These are phyloP conservation scores for Andinoacara biseriatus DNA, from an alignment of 2,113 vertebrate species.

Conservation along the genomic window DNA sequence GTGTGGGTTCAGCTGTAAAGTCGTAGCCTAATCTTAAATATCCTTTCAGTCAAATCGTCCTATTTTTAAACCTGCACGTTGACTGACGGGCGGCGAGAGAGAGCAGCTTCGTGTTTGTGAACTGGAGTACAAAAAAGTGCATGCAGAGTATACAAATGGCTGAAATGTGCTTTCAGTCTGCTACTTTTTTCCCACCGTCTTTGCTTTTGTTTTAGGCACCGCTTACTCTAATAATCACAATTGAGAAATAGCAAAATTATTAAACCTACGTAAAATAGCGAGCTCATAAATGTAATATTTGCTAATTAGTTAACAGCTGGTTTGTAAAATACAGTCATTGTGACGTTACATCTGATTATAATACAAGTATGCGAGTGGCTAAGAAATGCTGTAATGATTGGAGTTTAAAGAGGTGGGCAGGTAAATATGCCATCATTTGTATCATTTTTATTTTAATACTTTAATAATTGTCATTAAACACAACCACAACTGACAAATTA, in stretches of 20 bases:
- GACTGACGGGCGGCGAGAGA: not conserved
- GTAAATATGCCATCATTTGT: no score
- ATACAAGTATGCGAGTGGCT: no score
- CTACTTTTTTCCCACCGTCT: not conserved
- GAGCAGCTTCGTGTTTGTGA: not conserved
- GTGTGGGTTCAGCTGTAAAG: conserved; percentile 23
- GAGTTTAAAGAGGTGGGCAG: no score
- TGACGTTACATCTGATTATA: no score
- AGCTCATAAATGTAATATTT: no score
- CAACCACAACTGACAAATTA: no score
- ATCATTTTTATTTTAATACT: no score
- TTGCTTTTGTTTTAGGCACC: not conserved
- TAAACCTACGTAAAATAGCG: not conserved
- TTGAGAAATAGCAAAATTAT: not conserved
- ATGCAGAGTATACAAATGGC: not conserved
- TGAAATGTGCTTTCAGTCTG: not conserved
- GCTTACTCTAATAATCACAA: no score
- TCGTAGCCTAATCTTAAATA: conserved; percentile 31
- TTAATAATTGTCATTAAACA: no score
- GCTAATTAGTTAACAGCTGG: no score
- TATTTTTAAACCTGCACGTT: not conserved
- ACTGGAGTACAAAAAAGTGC: not conserved
- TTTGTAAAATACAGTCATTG: no score
- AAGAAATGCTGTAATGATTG: no score
- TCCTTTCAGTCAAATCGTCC: not conserved